A percentile compares a stretch with the other conserved stretches of the same genome.
These are phyloP conservation scores for Hyalella azteca DNA, from an alignment of 2,888 invertebrate species.

Conservation along the genomic window DNA sequence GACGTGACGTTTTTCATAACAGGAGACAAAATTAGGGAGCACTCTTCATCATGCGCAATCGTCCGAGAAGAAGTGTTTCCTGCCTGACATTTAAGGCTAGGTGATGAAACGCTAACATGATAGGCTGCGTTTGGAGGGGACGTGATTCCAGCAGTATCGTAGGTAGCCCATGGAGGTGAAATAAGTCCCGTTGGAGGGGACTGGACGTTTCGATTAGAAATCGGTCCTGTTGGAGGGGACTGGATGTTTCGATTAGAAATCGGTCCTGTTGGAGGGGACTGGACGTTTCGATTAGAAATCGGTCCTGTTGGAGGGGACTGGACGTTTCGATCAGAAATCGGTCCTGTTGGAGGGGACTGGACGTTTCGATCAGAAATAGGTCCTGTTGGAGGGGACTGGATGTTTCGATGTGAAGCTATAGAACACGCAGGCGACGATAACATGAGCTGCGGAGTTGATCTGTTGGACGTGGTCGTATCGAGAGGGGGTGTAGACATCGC, in stretches of 20 bases:
- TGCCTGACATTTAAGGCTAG: background rate
- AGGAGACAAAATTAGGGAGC: background rate
- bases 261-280: background rate
- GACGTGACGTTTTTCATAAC: constrained; percentile 6
- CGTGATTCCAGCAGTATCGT: background rate
- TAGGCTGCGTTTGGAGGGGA: background rate
- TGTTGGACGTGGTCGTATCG: background rate
- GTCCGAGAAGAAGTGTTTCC: background rate
- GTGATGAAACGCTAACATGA: background rate
- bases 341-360: too few species aligned
- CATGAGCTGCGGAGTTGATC: constrained; percentile 34
- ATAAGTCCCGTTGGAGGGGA: background rate
- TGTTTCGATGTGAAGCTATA: background rate
- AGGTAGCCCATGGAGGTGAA: background rate
- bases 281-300: background rate
- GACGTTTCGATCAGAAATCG: background rate
- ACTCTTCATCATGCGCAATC: background rate
- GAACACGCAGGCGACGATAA: constrained; percentile 7
- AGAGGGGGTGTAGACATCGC: constrained; percentile 20
- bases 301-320: background rate
- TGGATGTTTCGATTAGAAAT: background rate
- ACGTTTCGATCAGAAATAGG: too few species aligned
- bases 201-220: background rate
- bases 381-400: constrained; percentile 1
- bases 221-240: background rate